These are phyloP conservation scores for Sesia bembeciformis DNA, from an alignment of 2,888 invertebrate species.

Conservation along the genomic window DNA sequence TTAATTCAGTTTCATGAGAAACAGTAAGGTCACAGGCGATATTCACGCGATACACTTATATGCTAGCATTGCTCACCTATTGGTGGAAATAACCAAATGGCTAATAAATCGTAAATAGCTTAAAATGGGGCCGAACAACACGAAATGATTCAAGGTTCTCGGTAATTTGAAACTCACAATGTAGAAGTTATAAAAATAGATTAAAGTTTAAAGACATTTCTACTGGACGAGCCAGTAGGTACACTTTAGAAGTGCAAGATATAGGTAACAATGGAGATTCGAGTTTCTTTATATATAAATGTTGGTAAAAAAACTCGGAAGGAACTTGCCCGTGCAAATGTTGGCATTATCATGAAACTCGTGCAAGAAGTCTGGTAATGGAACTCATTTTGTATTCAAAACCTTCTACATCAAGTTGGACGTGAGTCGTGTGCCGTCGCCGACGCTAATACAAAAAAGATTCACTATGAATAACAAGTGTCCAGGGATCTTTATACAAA, in stretches of 20 bases:
- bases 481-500: slow-evolving; percentile 13
- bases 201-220: no score
- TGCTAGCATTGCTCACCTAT: not conserved
- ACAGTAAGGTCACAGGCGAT: slow-evolving; percentile 31
- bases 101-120: no score
- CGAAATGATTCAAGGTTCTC: no score
- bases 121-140: no score
- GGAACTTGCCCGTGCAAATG: no score
- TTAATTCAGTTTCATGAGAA: slow-evolving; percentile 32
- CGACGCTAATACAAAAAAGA: slow-evolving; percentile 34
- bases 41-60: slow-evolving; percentile 5
- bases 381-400: slow-evolving; percentile 38
- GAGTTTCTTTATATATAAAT: not conserved
- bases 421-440: slow-evolving; percentile 65
- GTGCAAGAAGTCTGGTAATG: slow-evolving; percentile 2
- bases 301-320: no score
- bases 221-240: not conserved
- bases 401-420: slow-evolving; percentile 33
- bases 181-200: no score
- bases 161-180: no score
- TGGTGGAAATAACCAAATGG: no score
- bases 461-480: slow-evolving; percentile 39
- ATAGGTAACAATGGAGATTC: not conserved
- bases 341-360: not conserved
- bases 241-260: not conserved